Conservation (phyloP, 2,113 vertebrate species). For the Ondatra zibethicus region DNA sequence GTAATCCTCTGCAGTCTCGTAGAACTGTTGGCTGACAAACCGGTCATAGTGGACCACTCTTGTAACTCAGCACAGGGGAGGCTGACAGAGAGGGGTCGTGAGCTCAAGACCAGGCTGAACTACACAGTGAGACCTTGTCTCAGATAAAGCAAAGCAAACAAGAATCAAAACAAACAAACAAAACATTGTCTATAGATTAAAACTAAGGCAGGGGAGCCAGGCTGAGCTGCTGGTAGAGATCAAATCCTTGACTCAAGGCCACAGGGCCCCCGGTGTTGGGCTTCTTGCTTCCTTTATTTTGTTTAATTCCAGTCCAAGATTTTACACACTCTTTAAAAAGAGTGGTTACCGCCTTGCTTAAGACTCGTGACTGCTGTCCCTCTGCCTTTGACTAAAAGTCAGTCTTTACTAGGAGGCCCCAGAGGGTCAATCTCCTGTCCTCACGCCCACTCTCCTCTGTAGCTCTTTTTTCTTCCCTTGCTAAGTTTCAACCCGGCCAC, state of each 20-base stretch:
- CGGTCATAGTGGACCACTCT: neutral
- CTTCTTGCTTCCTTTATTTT: neutral
- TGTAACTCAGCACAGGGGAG: neutral
- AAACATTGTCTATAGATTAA: neutral
- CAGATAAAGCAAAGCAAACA: neutral
- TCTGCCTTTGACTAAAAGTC: neutral
- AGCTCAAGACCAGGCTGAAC: neutral
- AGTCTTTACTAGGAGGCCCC: neutral
- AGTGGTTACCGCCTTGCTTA: neutral
- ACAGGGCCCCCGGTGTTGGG: too few species aligned
- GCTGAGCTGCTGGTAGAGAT: neutral
- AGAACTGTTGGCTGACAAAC: too few species aligned
- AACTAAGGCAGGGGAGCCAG: neutral
- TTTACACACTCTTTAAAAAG: neutral
- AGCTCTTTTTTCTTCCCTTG: neutral
- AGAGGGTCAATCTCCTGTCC: neutral
- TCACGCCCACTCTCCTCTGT: too few species aligned
- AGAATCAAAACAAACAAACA: neutral
- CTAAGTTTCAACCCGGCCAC: too few species aligned
- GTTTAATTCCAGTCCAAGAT: neutral
- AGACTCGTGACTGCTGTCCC: neutral
- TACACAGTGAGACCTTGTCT: neutral
- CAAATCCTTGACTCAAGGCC: neutral
- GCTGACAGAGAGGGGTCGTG: neutral
- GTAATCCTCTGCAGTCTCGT: neutral